A percentile compares a stretch with the other conserved stretches of the same genome.
phyloP scores from a whole-genome alignment of 2,113 vertebrate species.

The human (Homo sapiens) region GRCh38 chr2:10500501-10501000 shows the following conservation, averaged over 20 bases:
- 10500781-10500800: not conserved
- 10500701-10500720: slow-evolving; percentile 50
- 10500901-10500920: not conserved
- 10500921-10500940: not conserved
- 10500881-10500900: slow-evolving; percentile 21
- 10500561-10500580: fast-evolving
- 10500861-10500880: slow-evolving; percentile 49
- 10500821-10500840: slow-evolving; percentile 61
- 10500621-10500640: not conserved
- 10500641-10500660: not conserved
- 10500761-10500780: slow-evolving; percentile 46
- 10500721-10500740: slow-evolving; percentile 42
- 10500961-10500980: not conserved
- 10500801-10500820: slow-evolving; percentile 41
- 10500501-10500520: fast-evolving
- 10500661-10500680: not conserved
- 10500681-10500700: slow-evolving; percentile 48
- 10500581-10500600: slow-evolving; percentile 31
- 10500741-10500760: slow-evolving; percentile 53
- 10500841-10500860: not conserved
- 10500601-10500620: not conserved
- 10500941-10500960: not conserved
- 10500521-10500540: not conserved
- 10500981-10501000: not conserved
- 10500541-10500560: fast-evolving